Conservation (phyloP, 2,113 vertebrate genomes). For the Callipepla squamata region DNA sequence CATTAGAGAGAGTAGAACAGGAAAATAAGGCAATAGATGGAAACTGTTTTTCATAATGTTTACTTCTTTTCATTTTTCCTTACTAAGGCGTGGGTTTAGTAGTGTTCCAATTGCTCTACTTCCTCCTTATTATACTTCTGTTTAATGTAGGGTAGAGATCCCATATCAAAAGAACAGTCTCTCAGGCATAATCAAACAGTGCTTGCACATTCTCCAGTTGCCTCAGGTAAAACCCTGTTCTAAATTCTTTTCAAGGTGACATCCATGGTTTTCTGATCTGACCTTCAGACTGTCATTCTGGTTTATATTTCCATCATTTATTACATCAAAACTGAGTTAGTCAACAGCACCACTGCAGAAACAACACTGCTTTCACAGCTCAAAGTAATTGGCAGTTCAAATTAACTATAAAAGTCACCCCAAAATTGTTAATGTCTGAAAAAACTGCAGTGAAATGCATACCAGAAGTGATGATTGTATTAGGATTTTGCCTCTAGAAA, state of each 20-base stretch:
- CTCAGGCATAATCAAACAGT: not conserved
- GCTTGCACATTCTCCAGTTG: not conserved
- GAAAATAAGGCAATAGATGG: not conserved
- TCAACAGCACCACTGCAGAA: not conserved
- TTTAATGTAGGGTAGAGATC: not conserved
- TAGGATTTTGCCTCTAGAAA: not conserved
- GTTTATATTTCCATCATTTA: not conserved
- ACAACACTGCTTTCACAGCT: not conserved
- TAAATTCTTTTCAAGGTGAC: not conserved
- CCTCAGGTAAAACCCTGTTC: not conserved
- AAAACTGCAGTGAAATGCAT: not conserved
- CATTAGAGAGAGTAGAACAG: not conserved
- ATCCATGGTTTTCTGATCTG: not conserved
- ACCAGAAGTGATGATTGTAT: not conserved
- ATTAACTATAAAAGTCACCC: not conserved
- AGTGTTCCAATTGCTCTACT: not conserved
- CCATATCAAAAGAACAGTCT: not conserved
- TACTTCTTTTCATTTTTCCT: not conserved
- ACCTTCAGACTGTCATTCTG: not conserved
- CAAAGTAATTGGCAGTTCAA: not conserved
- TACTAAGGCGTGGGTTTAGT: not conserved
- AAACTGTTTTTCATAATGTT: not conserved
- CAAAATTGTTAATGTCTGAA: not conserved
- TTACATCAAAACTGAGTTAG: not conserved
- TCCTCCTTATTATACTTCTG: not conserved